Evolutionary conservation across 2,113 vertebrate genomes (phyloP), one percentile per base, ranked within the genome.

Genomic region (Ailuropoda melanoleuca): DNA sequence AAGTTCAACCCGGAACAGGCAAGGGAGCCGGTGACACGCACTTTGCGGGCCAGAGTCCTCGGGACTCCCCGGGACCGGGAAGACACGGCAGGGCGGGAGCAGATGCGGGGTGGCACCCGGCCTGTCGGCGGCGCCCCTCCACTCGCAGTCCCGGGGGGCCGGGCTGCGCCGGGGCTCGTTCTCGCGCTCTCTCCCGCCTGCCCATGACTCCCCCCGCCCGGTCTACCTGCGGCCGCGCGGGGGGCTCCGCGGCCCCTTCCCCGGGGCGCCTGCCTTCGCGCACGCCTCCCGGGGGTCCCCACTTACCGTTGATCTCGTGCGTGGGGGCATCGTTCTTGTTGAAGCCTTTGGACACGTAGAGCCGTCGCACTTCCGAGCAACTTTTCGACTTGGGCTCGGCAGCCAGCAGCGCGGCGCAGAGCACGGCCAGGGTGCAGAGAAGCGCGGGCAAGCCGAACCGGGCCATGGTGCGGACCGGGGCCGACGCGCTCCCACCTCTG

Each of bases 271-370:
- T 0, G 43, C 31, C 53, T 56, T 23, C 24, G 29, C 23, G n/a
- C 24, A n/a, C 46, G 17, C 64, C 39, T 60, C 92, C 80, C 82
- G 6, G 62, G 34, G 64, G 3, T n/a, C 83, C 84, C 88, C 89
- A 97, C 99, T 99, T 98, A 99, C 99, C 99, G 88, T 99, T 99
- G 60, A 99, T 98, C 96, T 99, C 99, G 98, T 99, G 99, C 98
- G 99, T 99, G 93, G 99, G 99, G 29, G 99, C 99, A 80, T 99
- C 99, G 98, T 99, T 99, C 83, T 99, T 98, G 99, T 99, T 99
- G 99, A 99, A 99, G 96, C 99, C 99, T 94, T 99, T 99, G 97
- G 99, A 99, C 96, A 99, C 99, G 98, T 99, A 99, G 29, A 99
- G 99, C 53, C 97, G 98, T 24, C 98, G 98, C 53, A 99, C 99